phyloP scores from a whole-genome alignment of 1,140 invertebrate genomes.

The Sinella curviseta region DNA sequence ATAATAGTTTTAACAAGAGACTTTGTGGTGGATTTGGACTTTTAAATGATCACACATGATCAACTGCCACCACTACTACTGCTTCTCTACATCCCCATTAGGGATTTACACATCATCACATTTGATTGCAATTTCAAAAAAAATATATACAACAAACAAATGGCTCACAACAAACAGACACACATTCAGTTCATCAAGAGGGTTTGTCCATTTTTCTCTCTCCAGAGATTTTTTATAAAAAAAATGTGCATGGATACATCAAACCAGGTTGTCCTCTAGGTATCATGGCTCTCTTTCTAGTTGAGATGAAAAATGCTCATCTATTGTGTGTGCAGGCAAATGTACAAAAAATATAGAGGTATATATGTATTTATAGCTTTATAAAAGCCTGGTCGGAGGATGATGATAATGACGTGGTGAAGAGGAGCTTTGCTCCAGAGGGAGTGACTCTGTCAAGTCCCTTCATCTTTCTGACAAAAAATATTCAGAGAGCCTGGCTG shows the following conservation, averaged over 20 bases:
- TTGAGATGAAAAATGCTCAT: conserved; percentile 9
- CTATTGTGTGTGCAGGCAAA: conserved; percentile 44
- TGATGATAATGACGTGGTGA: no score
- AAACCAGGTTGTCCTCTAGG: no score
- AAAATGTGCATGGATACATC: not conserved
- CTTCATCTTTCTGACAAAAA: no score
- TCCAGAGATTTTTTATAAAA: not conserved
- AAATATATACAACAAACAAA: not conserved
- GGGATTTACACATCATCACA: not conserved
- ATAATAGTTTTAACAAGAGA: no score
- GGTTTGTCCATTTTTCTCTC: not conserved
- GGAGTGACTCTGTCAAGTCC: conserved; percentile 6
- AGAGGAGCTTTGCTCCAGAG: not conserved
- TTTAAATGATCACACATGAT: conserved; percentile 14
- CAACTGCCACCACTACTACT: no score
- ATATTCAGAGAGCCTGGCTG: no score
- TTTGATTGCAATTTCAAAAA: not conserved
- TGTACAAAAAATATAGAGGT: no score
- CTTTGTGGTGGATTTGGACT: conserved; percentile 5
- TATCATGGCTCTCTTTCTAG: not conserved
- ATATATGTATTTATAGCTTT: no score
- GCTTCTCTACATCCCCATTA: no score
- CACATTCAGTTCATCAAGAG: no score
- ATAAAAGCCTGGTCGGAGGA: no score
- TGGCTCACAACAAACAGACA: no score